A percentile compares a stretch with the other conserved stretches of the same genome.
phyloP scores from a whole-genome alignment of 2,888 invertebrate species.

The Druceiella hillmani region DNA sequence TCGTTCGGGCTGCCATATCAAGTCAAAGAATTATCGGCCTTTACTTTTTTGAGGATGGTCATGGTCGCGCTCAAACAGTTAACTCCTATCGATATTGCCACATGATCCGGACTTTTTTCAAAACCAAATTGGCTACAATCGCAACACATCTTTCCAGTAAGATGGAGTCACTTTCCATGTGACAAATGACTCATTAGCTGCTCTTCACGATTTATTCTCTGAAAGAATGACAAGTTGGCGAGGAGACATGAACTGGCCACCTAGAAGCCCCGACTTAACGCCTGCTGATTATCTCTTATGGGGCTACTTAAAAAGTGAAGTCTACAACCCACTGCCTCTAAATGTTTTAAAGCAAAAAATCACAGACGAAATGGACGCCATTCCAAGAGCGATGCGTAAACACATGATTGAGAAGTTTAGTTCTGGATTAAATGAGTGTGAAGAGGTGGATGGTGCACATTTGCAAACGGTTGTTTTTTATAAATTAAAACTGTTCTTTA shows the following conservation, averaged over 20 bases:
- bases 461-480: no score
- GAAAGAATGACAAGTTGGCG: constrained; percentile 23
- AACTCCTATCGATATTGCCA: constrained; percentile 22
- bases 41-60: constrained; percentile 21
- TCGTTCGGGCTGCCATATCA: constrained; percentile 9
- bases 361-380: constrained; percentile 23
- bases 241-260: constrained; percentile 24
- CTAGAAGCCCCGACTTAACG: constrained; percentile 22
- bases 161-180: constrained; percentile 25
- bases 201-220: constrained; percentile 24
- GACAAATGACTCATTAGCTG: constrained; percentile 24
- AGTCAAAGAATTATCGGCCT: constrained; percentile 19
- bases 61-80: constrained; percentile 17
- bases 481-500: no score
- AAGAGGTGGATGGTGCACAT: constrained; percentile 17
- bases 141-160: constrained; percentile 24
- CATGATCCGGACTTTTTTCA: constrained; percentile 22
- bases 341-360: constrained; percentile 25
- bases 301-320: constrained; percentile 24
- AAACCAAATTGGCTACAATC: constrained; percentile 24
- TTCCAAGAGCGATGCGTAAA: constrained; percentile 24
- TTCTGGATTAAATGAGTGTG: constrained; percentile 20
- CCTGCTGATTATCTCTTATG: constrained; percentile 23
- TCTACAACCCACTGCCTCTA: constrained; percentile 22
- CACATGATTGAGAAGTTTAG: constrained; percentile 20